A percentile compares a stretch with the other conserved stretches of the same genome.
Conservation (phyloP, 2,888 invertebrate species). For the Strigamia transsilvanica region DNA sequence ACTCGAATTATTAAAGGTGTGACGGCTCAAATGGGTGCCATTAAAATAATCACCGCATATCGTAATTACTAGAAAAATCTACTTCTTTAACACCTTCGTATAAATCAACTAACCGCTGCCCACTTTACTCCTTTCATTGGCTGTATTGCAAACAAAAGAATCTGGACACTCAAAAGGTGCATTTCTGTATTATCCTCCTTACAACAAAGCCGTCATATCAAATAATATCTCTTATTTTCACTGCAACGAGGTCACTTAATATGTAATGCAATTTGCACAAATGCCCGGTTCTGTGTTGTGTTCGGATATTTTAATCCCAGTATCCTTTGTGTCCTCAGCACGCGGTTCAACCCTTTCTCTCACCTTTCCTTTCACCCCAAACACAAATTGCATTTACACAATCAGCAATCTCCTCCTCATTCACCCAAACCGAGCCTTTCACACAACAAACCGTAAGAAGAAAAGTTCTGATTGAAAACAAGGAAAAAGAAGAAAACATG, state of each 20-base stretch:
- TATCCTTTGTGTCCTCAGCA: conserved; percentile 19
- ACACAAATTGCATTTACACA: conserved; percentile 37
- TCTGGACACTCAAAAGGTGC: background rate
- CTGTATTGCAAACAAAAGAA: background rate
- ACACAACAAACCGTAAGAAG: background rate
- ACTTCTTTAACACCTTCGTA: conserved; percentile 1
- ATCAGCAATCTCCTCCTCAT: conserved; percentile 27
- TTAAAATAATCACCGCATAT: conserved; percentile 23
- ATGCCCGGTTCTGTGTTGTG: conserved; percentile 4
- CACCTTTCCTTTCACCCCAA: conserved; percentile 20
- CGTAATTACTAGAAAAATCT: conserved; percentile 14
- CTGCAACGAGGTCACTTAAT: conserved; percentile 14
- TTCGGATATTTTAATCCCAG: conserved; percentile 21
- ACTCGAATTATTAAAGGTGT: conserved; percentile 39
- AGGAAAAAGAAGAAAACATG: conserved; percentile 5
- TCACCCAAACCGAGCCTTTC: background rate
- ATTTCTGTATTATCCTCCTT: background rate
- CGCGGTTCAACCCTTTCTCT: conserved; percentile 30
- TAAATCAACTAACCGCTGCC: conserved; percentile 35
- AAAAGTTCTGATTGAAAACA: conserved; percentile 46
- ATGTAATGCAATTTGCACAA: conserved; percentile 30
- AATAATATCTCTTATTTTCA: background rate
- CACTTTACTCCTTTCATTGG: background rate
- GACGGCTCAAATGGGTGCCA: conserved; percentile 1
- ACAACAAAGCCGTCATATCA: background rate